These are phyloP conservation scores for Propithecus perrieri DNA, from an alignment of 2,797 vertebrate species.

Conservation along the genomic window DNA sequence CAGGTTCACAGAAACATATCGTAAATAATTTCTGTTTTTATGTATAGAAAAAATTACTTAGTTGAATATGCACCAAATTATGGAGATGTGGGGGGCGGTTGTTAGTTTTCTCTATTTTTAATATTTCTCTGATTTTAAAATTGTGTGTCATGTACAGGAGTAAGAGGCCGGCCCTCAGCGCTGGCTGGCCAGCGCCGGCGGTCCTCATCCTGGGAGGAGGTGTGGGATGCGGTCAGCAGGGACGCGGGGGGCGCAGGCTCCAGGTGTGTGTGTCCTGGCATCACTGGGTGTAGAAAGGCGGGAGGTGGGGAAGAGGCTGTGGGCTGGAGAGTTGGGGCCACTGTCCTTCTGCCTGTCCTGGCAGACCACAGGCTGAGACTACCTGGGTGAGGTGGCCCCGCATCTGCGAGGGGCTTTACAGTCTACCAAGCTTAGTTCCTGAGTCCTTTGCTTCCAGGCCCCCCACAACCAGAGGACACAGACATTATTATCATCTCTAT, in stretches of 20 bases:
- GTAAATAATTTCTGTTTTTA: background rate
- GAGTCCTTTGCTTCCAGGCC: background rate
- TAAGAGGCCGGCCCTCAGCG: background rate
- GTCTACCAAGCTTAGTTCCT: background rate
- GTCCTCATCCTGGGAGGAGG: background rate
- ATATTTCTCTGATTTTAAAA: background rate
- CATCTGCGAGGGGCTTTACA: rapidly evolving
- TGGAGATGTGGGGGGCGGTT: background rate
- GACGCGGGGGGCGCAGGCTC: rapidly evolving
- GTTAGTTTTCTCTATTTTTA: background rate
- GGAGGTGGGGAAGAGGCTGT: background rate
- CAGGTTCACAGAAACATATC: background rate
- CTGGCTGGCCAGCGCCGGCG: rapidly evolving
- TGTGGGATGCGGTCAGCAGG: background rate
- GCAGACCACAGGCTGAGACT: background rate
- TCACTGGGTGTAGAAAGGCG: background rate
- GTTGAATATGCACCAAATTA: background rate
- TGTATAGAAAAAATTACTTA: background rate
- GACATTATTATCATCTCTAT: background rate
- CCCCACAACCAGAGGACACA: background rate
- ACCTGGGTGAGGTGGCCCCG: background rate
- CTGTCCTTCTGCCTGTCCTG: background rate
- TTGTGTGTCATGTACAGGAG: background rate
- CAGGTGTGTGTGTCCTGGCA: background rate
- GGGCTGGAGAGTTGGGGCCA: too few relatives aligned